Base-by-base conservation (phyloP, 2,113 vertebrate species). In the Chaetodon trifascialis region DNA sequence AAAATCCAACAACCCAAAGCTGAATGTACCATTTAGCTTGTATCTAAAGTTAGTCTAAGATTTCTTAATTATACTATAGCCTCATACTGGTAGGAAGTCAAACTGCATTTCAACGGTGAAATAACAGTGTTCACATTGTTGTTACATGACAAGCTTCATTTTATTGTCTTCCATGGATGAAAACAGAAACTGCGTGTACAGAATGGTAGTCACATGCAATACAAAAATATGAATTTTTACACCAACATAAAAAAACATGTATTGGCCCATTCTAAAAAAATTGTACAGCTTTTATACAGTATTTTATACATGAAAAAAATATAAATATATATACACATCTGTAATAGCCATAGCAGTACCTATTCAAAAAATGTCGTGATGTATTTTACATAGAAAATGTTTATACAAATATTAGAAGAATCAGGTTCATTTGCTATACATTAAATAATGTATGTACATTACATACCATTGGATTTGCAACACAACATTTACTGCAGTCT, bases 201-300 rank as follows among this genome's bases (percentile, higher is more conserved):
- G 90, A 93, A 93, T 92, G 92, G 90, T 90, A 90, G 78, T 94
- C 93, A 95, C 95, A 95, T 95, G 95, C 95, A 95, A 95, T 96
- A 96, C 94, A 96, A 96, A 96, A 96, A 96, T 96, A 95, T 95
- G 91, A 90, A 92, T 94, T 94, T 94, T 93, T 94, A 95, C 94
- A 94, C 70, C 86, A 93, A 95, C 92, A 93, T 91, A 95, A 94
- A 94, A 85, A 94, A 94, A 94, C 93, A 95, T 89, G 82, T 92
- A 92, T 94, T 79, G 91, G 92, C 92, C 92, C 92, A 90, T 93
- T 94, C 90, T 94, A 91, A 92, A 93, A 73, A 89, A 93, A 92
- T 73, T 86, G 55, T 93, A 94, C 93, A 94, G 87, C 89, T 79
- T 91, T 90, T 94, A 82, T 92, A 93, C 91, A 94, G 86, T 56